phyloP scores from a whole-genome alignment of 1,140 invertebrate species.

The Drosophila subobscura region DNA sequence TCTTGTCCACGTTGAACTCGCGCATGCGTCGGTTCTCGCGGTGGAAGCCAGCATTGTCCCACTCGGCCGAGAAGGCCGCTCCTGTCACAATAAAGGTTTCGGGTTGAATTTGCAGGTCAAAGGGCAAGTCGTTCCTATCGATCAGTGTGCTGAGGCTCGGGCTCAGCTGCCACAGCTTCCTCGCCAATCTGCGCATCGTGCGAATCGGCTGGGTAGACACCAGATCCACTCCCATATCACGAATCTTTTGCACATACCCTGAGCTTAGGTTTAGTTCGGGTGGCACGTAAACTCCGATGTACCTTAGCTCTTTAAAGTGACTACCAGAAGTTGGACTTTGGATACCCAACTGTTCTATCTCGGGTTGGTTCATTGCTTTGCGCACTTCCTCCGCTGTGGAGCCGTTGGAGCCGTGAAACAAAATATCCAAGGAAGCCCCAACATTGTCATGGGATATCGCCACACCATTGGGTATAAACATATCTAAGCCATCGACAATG shows the following conservation, averaged over 20 bases:
- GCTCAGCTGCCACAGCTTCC: background rate
- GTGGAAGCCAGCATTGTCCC: constrained; percentile 3
- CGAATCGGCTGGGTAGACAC: background rate
- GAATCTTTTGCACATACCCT: background rate
- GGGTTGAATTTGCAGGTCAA: background rate
- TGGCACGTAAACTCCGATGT: background rate
- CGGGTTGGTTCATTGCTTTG: background rate
- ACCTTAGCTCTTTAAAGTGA: background rate
- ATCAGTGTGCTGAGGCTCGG: background rate
- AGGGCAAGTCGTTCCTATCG: background rate
- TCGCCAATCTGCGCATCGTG: background rate
- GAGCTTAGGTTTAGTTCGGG: background rate
- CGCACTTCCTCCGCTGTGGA: constrained; percentile 7
- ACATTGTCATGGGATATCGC: background rate
- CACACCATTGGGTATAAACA: background rate
- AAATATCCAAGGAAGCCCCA: background rate
- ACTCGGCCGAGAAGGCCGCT: background rate
- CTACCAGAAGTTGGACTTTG: background rate
- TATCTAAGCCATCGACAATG: background rate
- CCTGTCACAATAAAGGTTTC: constrained; percentile 5
- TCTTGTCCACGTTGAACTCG: constrained; percentile 16
- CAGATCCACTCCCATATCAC: constrained; percentile 7
- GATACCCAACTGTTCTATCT: background rate
- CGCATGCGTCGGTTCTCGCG: background rate
- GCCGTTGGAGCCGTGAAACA: constrained; percentile 7